These are phyloP conservation scores for Naso thynnoides DNA, from an alignment of 2,797 vertebrate genomes.

Conservation along the genomic window DNA sequence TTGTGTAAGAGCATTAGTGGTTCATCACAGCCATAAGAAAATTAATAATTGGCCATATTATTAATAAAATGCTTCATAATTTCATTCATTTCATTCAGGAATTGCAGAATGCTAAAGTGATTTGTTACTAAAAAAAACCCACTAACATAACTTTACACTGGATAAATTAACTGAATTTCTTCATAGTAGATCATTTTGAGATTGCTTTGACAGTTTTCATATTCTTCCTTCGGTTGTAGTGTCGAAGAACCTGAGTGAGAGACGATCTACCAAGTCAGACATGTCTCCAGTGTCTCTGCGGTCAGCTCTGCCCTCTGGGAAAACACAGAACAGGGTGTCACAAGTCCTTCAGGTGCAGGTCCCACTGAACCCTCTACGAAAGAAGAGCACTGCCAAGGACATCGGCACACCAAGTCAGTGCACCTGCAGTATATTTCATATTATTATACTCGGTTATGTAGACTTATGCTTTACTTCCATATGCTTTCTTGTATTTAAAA, in stretches of 20 bases:
- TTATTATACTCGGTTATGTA: not conserved
- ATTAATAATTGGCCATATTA: too few species aligned
- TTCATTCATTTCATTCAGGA: too few species aligned
- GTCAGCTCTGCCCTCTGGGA: slow-evolving; percentile 85
- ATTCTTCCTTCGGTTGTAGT: slow-evolving; percentile 76
- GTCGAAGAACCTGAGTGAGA: slow-evolving; percentile 94
- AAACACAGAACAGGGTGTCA: slow-evolving; percentile 92
- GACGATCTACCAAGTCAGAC: slow-evolving; percentile 90
- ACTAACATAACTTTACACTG: too few species aligned
- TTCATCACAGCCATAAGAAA: too few species aligned
- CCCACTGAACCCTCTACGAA: slow-evolving; percentile 91
- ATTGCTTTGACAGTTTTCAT: not conserved
- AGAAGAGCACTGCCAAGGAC: slow-evolving; percentile 92
- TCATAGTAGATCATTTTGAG: too few species aligned
- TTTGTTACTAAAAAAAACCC: not conserved
- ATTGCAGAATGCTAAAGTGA: too few species aligned
- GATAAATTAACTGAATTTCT: too few species aligned
- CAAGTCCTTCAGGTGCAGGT: slow-evolving; percentile 95
- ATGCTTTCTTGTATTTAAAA: not conserved
- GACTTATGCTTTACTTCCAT: not conserved
- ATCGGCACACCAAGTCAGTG: slow-evolving; percentile 86
- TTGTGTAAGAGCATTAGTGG: too few species aligned
- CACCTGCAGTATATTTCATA: not conserved
- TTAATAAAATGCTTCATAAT: too few species aligned
- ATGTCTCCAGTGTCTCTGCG: slow-evolving; percentile 94